Base-by-base conservation (phyloP, 2,797 vertebrate species). In the Vespertilio murinus region DNA sequence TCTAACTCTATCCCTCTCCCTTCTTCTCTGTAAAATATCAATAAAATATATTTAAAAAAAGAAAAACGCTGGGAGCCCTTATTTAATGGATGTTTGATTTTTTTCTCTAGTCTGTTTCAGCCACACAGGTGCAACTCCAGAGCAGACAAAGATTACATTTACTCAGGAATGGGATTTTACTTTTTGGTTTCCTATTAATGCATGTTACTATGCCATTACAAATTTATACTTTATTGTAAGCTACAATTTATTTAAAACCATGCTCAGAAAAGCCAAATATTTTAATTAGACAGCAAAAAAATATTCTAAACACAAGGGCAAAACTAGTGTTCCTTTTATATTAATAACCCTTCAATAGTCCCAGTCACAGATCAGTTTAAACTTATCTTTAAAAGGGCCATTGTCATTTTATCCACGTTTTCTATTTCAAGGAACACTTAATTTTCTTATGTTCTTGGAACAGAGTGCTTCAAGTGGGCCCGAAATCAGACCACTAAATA, bases 391-490 rank as follows among this genome's bases (percentile, higher is more conserved):
- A 30, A 67, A 61, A 35, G 35, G 87, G 42, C 40, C 12, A 11
- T 56, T 78, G 65, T 28, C 47, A 82, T 71, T 88, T 86, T 75
- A 73, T 38, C n/a, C 45, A 86, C 74, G 78, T 92, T 93, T 95
- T 79, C 45, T 93, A 61, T 71, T 85, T 88, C 54, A 90, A 83
- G 35, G 17, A 78, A 67, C 42, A 42, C 14, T 79, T 45, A 28
- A 81, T 90, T 96, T 90, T 88, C 82, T 94, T 89, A 85, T 61
- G 38, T 86, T 92, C 30, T 88, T 82, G 71, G 80, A 91, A 83
- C 1, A 1, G 30, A 90, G 45, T 54, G 23, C 65, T 86, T 30
- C 20, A 79, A 88, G 47, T 6, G 2, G 83, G 79, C 40, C 25
- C 54, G 78, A 91, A 94, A 91, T 88, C 78, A 92, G 47, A 16